Percentiles rank a stretch among this genome's conserved stretches.
These are phyloP conservation scores for Chironomus tentans DNA, from an alignment of 2,888 invertebrate genomes.

Conservation along the genomic window DNA sequence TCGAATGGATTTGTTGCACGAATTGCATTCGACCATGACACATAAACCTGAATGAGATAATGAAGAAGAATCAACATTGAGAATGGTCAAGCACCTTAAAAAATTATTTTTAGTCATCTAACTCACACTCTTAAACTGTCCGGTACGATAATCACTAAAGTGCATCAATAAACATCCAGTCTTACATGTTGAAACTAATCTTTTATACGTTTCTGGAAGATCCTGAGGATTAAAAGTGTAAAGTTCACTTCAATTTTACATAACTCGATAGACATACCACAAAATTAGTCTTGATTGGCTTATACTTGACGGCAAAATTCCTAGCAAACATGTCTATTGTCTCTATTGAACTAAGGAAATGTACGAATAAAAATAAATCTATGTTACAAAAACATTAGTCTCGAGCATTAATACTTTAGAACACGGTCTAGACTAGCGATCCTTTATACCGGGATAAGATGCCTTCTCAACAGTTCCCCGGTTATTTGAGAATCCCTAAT, in stretches of 20 bases:
- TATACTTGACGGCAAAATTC: constrained; percentile 17
- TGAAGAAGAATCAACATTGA: background rate
- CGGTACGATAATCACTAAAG: background rate
- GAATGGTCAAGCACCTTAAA: background rate
- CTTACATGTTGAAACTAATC: constrained; percentile 14
- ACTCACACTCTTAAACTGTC: constrained; percentile 12
- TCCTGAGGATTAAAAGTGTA: background rate
- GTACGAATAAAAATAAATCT: too few relatives aligned
- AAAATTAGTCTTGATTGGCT: constrained; percentile 23
- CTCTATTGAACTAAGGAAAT: too few relatives aligned
- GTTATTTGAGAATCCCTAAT: too few relatives aligned
- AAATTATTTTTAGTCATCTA: background rate
- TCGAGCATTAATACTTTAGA: too few relatives aligned
- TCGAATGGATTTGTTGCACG: constrained; percentile 11
- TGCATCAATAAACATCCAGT: constrained; percentile 7
- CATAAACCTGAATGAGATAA: background rate
- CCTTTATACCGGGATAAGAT: too few relatives aligned
- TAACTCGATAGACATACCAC: background rate
- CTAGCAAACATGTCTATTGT: constrained; percentile 15
- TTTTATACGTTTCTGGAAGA: constrained; percentile 12
- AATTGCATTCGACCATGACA: constrained; percentile 13
- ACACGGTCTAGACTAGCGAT: too few relatives aligned
- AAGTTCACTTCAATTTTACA: background rate
- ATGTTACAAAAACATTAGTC: too few relatives aligned
- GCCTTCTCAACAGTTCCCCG: too few relatives aligned